A percentile compares a stretch with the other conserved stretches of the same genome.
These are phyloP conservation scores for Onthophagus taurus DNA, from an alignment of 1,140 invertebrate genomes.

Conservation along the genomic window DNA sequence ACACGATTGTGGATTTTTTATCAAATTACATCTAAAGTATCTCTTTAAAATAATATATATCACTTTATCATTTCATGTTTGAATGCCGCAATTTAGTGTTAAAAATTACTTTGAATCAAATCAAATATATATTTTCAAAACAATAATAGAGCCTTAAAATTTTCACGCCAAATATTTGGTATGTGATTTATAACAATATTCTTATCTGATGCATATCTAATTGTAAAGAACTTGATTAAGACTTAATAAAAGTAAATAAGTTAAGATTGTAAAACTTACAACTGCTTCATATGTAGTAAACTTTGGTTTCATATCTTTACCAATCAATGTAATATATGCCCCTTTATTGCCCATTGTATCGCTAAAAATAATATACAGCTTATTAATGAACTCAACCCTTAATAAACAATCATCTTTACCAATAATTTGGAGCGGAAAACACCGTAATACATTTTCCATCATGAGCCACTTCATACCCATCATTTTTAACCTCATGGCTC, in stretches of 20 bases:
- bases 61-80: too few relatives aligned
- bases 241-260: slow-evolving; percentile 12
- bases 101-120: too few relatives aligned
- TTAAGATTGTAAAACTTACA: slow-evolving; percentile 49
- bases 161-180: slow-evolving; percentile 10
- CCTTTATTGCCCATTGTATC: slow-evolving; percentile 98
- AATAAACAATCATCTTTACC: slow-evolving; percentile 48
- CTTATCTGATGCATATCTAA: not conserved
- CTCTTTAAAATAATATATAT: too few relatives aligned
- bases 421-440: slow-evolving; percentile 98
- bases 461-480: slow-evolving; percentile 92
- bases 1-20: too few relatives aligned
- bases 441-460: slow-evolving; percentile 92
- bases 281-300: slow-evolving; percentile 90
- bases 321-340: slow-evolving; percentile 92
- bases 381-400: not conserved
- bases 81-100: too few relatives aligned
- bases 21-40: too few relatives aligned
- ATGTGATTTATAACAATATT: slow-evolving; percentile 2
- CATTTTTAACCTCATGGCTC: slow-evolving; percentile 96
- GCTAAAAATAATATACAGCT: slow-evolving; percentile 48
- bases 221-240: slow-evolving; percentile 3
- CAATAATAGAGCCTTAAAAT: too few relatives aligned
- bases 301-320: slow-evolving; percentile 82
- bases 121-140: too few relatives aligned